These are phyloP conservation scores for Falco columbarius DNA, from an alignment of 2,797 vertebrate genomes.

Conservation along the genomic window DNA sequence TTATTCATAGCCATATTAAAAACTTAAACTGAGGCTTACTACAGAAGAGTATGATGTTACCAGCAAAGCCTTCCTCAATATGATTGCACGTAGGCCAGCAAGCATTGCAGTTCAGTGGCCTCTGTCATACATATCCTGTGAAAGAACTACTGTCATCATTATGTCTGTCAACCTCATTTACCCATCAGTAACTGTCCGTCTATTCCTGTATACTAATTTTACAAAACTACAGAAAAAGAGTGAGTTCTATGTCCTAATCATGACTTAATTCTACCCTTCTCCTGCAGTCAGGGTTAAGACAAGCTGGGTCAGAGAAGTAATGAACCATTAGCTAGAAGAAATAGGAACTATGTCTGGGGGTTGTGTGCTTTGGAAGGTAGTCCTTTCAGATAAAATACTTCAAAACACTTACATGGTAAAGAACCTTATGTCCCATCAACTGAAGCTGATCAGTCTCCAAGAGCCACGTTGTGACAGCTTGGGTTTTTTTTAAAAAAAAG, in stretches of 20 bases:
- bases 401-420: background rate
- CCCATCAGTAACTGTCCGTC: background rate
- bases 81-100: background rate
- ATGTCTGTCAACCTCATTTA: background rate
- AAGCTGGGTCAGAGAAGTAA: background rate
- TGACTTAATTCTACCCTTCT: background rate
- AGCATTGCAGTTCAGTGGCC: background rate
- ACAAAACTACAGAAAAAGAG: background rate
- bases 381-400: background rate
- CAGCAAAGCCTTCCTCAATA: background rate
- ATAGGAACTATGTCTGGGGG: background rate
- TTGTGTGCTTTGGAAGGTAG: background rate
- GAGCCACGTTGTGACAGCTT: background rate
- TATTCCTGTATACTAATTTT: background rate
- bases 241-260: background rate
- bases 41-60: background rate
- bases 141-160: background rate
- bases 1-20: background rate
- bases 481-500: fast-evolving
- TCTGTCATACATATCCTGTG: background rate
- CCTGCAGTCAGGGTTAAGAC: background rate
- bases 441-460: background rate
- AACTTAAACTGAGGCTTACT: background rate
- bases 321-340: background rate
- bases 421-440: background rate